Percentiles rank a stretch among this genome's conserved stretches.
Conservation (phyloP, 2,888 invertebrate genomes). For the Phengaris alcon region DNA sequence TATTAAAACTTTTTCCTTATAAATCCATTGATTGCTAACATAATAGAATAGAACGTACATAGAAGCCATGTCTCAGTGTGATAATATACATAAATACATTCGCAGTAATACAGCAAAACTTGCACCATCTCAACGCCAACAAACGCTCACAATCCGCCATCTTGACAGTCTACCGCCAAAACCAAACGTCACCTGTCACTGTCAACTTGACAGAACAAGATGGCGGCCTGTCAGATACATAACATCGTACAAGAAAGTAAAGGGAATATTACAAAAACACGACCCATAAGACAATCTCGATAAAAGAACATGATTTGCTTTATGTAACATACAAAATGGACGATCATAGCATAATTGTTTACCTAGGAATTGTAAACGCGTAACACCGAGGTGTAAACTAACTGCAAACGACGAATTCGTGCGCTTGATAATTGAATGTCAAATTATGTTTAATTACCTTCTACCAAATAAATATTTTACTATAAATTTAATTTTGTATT, state of each 20-base stretch:
- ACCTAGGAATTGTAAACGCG: slow-evolving; percentile 40
- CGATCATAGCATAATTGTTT: slow-evolving; percentile 51
- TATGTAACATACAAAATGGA: slow-evolving; percentile 45
- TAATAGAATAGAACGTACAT: slow-evolving; percentile 71
- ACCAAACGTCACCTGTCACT: neutral
- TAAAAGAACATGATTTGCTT: slow-evolving; percentile 50
- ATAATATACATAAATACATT: slow-evolving; percentile 61
- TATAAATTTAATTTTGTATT: slow-evolving; percentile 17
- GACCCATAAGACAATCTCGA: slow-evolving; percentile 42
- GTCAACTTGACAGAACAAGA: slow-evolving; percentile 34
- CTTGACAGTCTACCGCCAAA: slow-evolving; percentile 34
- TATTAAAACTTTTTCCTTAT: slow-evolving; percentile 77
- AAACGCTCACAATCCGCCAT: slow-evolving; percentile 46
- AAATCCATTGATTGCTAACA: slow-evolving; percentile 78
- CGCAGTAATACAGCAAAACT: slow-evolving; percentile 47
- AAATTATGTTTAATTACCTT: neutral
- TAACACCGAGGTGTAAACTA: slow-evolving; percentile 33
- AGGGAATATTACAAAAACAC: slow-evolving; percentile 40
- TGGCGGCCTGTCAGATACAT: slow-evolving; percentile 36
- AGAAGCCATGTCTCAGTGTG: slow-evolving; percentile 70
- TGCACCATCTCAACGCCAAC: slow-evolving; percentile 45
- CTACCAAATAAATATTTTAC: slow-evolving; percentile 12
- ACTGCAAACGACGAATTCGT: slow-evolving; percentile 17
- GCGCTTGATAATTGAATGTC: slow-evolving; percentile 25
- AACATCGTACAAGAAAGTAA: slow-evolving; percentile 40